Conservation (phyloP, 2,113 vertebrate genomes). For the Prunella fulvescens region DNA sequence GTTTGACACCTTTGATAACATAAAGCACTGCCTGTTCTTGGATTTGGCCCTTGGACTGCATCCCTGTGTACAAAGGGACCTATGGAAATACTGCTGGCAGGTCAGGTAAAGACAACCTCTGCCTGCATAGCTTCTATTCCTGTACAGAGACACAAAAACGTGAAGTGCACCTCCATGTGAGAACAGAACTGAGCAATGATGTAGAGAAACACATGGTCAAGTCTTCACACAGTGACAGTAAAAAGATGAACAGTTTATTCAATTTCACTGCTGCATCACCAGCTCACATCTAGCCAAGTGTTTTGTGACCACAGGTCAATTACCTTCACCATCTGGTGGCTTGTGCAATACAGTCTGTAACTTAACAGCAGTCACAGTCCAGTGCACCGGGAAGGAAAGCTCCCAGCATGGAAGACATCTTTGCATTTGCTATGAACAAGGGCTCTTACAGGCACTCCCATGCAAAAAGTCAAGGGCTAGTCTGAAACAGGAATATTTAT, state of each 20-base stretch:
- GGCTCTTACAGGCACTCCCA: not conserved
- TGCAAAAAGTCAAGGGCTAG: not conserved
- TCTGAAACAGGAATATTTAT: not conserved
- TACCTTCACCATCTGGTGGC: not conserved
- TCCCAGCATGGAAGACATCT: not conserved
- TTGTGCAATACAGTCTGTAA: not conserved
- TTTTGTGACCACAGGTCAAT: slow-evolving; percentile 7
- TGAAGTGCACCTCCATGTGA: not conserved
- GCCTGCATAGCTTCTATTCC: not conserved
- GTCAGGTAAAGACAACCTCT: not conserved
- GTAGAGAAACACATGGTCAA: not conserved
- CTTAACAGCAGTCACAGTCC: not conserved
- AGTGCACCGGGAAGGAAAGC: not conserved
- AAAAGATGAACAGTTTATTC: not conserved
- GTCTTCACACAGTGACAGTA: not conserved
- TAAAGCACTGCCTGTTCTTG: not conserved
- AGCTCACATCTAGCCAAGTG: not conserved
- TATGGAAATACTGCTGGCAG: not conserved
- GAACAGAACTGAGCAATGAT: not conserved
- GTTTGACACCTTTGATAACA: not conserved
- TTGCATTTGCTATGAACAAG: not conserved
- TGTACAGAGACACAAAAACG: not conserved
- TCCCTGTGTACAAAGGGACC: not conserved
- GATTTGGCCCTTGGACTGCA: not conserved
- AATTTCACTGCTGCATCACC: not conserved